phyloP scores from a whole-genome alignment of 2,888 invertebrate genomes.

The Drosophila lutescens region DNA sequence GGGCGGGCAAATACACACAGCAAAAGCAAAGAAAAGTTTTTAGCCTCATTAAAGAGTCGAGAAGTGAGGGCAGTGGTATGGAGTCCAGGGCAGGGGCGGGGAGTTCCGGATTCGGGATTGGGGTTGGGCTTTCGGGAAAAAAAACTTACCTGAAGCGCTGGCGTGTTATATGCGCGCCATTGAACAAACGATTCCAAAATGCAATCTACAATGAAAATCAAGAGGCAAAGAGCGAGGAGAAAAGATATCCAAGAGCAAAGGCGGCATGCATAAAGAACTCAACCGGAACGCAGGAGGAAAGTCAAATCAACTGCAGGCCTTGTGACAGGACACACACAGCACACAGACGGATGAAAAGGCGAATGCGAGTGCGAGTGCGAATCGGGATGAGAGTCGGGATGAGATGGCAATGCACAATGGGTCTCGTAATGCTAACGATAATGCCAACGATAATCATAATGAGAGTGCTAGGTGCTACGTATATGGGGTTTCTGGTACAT shows the following conservation, averaged over 20 bases:
- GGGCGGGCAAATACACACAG: constrained; percentile 56
- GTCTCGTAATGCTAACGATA: constrained; percentile 26
- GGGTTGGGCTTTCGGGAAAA: not conserved
- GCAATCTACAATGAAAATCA: constrained; percentile 87
- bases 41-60: constrained; percentile 52
- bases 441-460: constrained; percentile 71
- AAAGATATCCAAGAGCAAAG: constrained; percentile 30
- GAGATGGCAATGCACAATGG: constrained; percentile 22
- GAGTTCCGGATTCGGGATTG: not conserved
- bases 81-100: not conserved
- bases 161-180: constrained; percentile 84
- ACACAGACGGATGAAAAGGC: not conserved
- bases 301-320: constrained; percentile 49
- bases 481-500: constrained; percentile 8
- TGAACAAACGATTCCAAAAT: constrained; percentile 86
- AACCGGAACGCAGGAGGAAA: constrained; percentile 35
- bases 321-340: constrained; percentile 13
- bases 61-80: constrained; percentile 8
- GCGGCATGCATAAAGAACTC: constrained; percentile 57
- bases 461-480: constrained; percentile 59
- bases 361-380: constrained; percentile 14
- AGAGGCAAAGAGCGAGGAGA: constrained; percentile 24
- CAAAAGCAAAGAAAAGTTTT: constrained; percentile 40
- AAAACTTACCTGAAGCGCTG: constrained; percentile 86
- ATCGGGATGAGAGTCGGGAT: constrained; percentile 5